Evolutionary conservation across 2,797 vertebrate genomes (phyloP), one percentile per base, ranked within the genome.

Genomic region (Enteromius unitaeniatus): DNA sequence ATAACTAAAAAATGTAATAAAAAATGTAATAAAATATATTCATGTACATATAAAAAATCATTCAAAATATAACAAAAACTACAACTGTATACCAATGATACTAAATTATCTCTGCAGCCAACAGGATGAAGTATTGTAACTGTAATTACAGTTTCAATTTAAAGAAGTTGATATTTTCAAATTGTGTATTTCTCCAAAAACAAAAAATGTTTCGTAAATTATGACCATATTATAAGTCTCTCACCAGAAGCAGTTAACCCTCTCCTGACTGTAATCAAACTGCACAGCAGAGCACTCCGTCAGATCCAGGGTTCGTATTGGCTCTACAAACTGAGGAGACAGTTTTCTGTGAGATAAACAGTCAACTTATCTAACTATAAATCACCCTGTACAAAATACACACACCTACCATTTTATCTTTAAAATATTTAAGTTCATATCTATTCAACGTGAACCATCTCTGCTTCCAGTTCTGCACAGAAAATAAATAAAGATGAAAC

Each of bases 211-310:
- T 42, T 42, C 0, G 8, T 10, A 42, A 31, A 64, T 64, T 31
- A 31, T 1, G 3, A 17, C 26, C 26, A 75, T 13, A 78, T 69
- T 31, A 23, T 64, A 37, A 79, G 68, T 17, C 2, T 90, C 96
- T 94, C 91, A 99, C 98, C 98, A 99, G 92, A 99, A 99, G 88
- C 98, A 99, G 93, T 99, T 99, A 68, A 99, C 95, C 88, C 92
- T 95, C 77, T 98, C 96, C 90, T 98, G 97, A 78, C 97, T 97
- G 86, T 99, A 99, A 91, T 99, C 98, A 86, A 99, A 99, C 88
- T 99, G 98, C 51, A 99, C 96, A 0, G 97, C 98, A 21, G 97
- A 97, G 83, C 98, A 99, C 88, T 94, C 95, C 1, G 89, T 97
- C 79, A 99, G 92, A 84, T 99, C 96, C 82, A 99, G 92, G 14